phyloP scores from a whole-genome alignment of 2,888 invertebrate species.

The Scelioninae gen. 1 region DNA sequence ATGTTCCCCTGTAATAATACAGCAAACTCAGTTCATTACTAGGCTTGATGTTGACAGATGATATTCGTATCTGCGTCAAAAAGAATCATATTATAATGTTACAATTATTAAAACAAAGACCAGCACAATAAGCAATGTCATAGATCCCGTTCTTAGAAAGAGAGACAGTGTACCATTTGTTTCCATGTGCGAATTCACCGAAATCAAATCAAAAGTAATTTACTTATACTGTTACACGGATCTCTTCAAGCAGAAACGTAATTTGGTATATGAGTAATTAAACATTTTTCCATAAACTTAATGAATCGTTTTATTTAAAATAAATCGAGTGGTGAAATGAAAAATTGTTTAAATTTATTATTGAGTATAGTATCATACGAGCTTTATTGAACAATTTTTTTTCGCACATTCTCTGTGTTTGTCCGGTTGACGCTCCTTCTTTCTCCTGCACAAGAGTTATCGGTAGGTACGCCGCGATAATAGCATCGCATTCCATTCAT shows the following conservation, averaged over 20 bases:
- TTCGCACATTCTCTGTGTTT: no score
- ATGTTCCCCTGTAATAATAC: no score
- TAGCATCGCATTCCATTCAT: constrained; percentile 82
- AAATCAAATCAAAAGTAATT: background rate
- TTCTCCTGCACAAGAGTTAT: no score
- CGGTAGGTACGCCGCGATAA: constrained; percentile 79
- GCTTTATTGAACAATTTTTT: no score
- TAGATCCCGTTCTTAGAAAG: constrained; percentile 11
- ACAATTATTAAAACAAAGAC: constrained; percentile 22
- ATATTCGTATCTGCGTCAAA: constrained; percentile 1
- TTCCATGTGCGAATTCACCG: background rate
- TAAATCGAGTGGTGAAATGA: no score
- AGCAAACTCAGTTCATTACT: no score
- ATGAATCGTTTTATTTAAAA: no score
- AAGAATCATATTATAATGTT: constrained; percentile 22
- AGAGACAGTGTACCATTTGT: background rate
- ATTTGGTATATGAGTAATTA: no score
- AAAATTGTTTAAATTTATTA: no score
- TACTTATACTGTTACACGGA: background rate
- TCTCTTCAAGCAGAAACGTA: background rate
- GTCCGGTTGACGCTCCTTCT: no score
- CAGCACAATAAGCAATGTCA: constrained; percentile 2
- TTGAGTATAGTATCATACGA: no score
- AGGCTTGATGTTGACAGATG: constrained; percentile 10
- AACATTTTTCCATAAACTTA: no score